phyloP scores from a whole-genome alignment of 2,113 vertebrate genomes.

The Ginglymostoma cirratum region DNA sequence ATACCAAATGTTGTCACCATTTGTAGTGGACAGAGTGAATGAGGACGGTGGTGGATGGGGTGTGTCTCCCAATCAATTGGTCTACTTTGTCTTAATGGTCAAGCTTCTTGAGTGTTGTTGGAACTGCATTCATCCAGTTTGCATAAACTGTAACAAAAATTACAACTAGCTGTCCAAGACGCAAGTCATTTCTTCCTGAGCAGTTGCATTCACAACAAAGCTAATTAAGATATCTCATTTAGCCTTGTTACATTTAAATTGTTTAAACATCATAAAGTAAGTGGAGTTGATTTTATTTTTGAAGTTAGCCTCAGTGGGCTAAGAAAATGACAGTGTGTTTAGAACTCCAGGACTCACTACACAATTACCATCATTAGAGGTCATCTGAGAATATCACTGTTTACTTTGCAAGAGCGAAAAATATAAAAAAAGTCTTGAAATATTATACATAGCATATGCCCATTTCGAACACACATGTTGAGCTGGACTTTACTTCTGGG shows the following conservation, averaged over 20 bases:
- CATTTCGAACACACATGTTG: not conserved
- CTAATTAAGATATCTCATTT: not conserved
- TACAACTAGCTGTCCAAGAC: not conserved
- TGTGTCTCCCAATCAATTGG: too few relatives aligned
- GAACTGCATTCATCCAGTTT: too few relatives aligned
- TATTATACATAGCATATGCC: not conserved
- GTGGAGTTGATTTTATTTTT: slow-evolving; percentile 12
- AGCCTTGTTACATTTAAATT: not conserved
- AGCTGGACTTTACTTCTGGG: not conserved
- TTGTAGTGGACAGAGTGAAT: too few relatives aligned
- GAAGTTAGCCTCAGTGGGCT: slow-evolving; percentile 11
- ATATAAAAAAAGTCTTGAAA: not conserved
- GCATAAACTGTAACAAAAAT: not conserved
- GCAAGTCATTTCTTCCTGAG: not conserved
- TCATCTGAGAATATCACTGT: not conserved
- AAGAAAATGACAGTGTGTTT: slow-evolving; percentile 14
- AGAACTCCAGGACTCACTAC: not conserved
- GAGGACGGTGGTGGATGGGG: too few relatives aligned
- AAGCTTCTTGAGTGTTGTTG: too few relatives aligned
- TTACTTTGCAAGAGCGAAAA: not conserved
- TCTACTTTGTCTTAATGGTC: too few relatives aligned
- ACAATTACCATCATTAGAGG: slow-evolving; percentile 17
- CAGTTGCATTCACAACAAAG: not conserved
- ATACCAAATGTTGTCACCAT: too few relatives aligned
- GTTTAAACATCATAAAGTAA: not conserved